Conservation (phyloP, 1,140 invertebrate genomes). For the Acyrthosiphon pisum region DNA sequence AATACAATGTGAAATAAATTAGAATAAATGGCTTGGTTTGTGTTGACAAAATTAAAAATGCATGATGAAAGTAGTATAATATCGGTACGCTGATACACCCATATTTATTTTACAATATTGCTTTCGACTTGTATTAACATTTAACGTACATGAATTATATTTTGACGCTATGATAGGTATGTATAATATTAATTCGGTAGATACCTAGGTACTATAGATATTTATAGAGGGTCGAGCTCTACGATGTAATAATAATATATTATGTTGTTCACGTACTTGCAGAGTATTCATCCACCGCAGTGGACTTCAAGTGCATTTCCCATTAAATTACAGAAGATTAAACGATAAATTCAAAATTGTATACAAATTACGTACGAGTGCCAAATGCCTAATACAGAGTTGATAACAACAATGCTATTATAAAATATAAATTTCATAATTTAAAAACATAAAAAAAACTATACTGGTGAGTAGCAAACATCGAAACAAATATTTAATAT, state of each 20-base stretch:
- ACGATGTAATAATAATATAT: slow-evolving; percentile 14
- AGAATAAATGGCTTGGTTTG: background rate
- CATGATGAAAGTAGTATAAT: background rate
- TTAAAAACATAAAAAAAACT: background rate
- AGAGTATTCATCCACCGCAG: background rate
- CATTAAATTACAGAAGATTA: background rate
- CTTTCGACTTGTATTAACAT: background rate
- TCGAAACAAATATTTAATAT: background rate
- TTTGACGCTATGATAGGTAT: background rate
- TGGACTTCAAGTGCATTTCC: background rate
- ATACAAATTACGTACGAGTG: background rate
- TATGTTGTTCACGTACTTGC: background rate
- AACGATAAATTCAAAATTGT: background rate
- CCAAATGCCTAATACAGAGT: background rate
- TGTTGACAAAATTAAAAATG: background rate
- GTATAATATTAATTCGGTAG: background rate
- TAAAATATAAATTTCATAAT: background rate
- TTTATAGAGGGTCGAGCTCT: background rate
- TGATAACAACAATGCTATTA: background rate
- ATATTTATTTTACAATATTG: background rate
- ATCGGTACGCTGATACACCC: background rate
- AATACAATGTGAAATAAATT: background rate
- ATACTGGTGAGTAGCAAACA: background rate
- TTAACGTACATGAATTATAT: background rate
- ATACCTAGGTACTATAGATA: background rate